Conservation (phyloP, 2,797 vertebrate species). For the Brotula barbata region DNA sequence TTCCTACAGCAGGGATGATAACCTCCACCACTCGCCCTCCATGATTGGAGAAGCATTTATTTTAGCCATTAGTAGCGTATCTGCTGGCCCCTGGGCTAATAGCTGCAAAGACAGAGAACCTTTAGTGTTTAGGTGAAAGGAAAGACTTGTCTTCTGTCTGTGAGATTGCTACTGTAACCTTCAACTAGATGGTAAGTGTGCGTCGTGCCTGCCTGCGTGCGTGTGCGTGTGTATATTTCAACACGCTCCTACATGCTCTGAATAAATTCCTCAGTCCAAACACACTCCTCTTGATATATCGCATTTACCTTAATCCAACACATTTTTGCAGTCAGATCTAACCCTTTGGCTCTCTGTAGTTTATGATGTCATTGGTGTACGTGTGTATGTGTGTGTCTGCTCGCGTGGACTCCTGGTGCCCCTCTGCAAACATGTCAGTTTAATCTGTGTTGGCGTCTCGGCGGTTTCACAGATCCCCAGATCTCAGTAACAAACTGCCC, state of each 20-base stretch:
- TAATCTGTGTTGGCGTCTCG: conserved; percentile 57
- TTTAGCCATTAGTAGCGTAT: conserved; percentile 72
- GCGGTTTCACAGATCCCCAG: conserved; percentile 53
- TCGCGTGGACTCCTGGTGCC: conserved; percentile 43
- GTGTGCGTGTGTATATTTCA: neutral
- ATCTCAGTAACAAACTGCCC: conserved; percentile 49
- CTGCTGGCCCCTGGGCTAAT: conserved; percentile 58
- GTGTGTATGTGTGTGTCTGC: conserved; percentile 4
- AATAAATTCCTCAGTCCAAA: conserved; percentile 16
- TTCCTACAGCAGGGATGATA: conserved; percentile 67
- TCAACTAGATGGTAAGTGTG: conserved; percentile 18
- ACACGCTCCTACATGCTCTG: neutral
- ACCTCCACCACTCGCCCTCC: conserved; percentile 64
- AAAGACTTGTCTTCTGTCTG: conserved; percentile 44
- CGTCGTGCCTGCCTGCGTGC: neutral
- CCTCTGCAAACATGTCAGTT: conserved; percentile 59
- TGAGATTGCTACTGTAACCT: conserved; percentile 56
- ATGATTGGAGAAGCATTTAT: conserved; percentile 68
- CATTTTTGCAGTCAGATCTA: conserved; percentile 27
- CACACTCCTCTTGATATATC: neutral
- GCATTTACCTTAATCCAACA: conserved; percentile 8
- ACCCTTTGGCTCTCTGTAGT: conserved; percentile 24
- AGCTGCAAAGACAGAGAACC: conserved; percentile 56
- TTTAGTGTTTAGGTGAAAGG: conserved; percentile 64
- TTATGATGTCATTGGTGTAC: conserved; percentile 46